These are phyloP conservation scores for Boloria euphrosyne DNA, from an alignment of 2,888 invertebrate species.

Conservation along the genomic window DNA sequence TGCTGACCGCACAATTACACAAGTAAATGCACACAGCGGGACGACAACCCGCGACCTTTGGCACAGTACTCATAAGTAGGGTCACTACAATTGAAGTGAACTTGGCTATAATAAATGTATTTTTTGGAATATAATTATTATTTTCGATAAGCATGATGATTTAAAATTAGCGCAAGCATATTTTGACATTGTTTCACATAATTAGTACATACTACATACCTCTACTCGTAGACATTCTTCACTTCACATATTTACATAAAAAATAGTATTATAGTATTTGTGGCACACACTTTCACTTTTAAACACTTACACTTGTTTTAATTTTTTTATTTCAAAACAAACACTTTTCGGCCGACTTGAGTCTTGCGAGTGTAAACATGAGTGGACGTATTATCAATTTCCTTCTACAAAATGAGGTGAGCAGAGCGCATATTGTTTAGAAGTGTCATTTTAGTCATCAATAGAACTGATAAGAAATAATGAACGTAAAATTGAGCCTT, in stretches of 20 bases:
- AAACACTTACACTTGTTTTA: not conserved
- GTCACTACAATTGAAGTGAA: too few relatives aligned
- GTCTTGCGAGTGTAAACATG: not conserved
- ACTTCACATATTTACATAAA: not conserved
- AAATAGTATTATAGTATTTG: too few relatives aligned
- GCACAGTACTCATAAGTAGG: too few relatives aligned
- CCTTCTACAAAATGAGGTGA: conserved; percentile 5
- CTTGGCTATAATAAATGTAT: too few relatives aligned
- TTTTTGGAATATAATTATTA: too few relatives aligned
- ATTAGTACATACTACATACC: conserved; percentile 2
- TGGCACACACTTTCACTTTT: conserved; percentile 5
- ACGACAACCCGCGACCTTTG: too few relatives aligned
- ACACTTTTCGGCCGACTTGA: not conserved
- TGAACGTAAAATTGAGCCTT: not conserved
- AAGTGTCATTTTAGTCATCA: not conserved
- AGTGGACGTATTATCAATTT: conserved; percentile 24
- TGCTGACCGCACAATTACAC: too few relatives aligned
- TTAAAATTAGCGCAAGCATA: not conserved
- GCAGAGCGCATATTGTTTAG: conserved; percentile 8
- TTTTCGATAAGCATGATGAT: too few relatives aligned
- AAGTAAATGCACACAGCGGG: too few relatives aligned
- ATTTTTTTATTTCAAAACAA: not conserved
- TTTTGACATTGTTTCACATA: not conserved
- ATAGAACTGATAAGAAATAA: not conserved
- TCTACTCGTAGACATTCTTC: conserved; percentile 3